Conservation (phyloP, 2,888 invertebrate genomes). For the Creontiades dilutus region DNA sequence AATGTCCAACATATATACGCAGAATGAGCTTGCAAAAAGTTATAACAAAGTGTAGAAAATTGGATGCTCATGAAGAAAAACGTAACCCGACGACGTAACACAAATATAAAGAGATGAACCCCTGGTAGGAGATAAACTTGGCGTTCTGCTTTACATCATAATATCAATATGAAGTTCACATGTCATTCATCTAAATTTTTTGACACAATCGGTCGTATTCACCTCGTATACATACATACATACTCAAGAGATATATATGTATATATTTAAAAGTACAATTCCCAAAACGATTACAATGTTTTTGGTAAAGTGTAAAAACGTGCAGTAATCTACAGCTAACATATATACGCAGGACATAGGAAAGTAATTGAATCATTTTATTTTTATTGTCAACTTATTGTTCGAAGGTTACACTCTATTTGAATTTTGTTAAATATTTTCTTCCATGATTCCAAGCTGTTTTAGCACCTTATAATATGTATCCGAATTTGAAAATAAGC, state of each 20-base stretch:
- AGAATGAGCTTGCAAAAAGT: too few species aligned
- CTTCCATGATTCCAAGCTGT: not conserved
- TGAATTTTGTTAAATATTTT: slow-evolving; percentile 11
- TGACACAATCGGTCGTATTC: too few species aligned
- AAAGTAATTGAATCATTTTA: slow-evolving; percentile 34
- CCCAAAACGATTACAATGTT: slow-evolving; percentile 40
- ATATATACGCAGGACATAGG: slow-evolving; percentile 21
- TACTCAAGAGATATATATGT: slow-evolving; percentile 31
- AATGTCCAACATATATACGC: too few species aligned
- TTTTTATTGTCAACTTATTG: slow-evolving; percentile 55
- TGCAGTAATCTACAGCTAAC: slow-evolving; percentile 10
- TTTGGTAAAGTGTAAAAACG: slow-evolving; percentile 22
- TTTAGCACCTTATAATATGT: slow-evolving; percentile 45
- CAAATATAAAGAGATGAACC: too few species aligned
- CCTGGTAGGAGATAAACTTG: too few species aligned
- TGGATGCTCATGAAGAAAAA: too few species aligned
- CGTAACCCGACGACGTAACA: too few species aligned
- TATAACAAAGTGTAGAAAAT: too few species aligned
- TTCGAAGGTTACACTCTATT: slow-evolving; percentile 33
- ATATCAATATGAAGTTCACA: too few species aligned
- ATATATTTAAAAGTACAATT: not conserved
- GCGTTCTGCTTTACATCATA: too few species aligned
- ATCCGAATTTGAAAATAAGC: not conserved
- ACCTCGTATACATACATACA: slow-evolving; percentile 42
- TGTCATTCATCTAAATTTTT: too few species aligned